Evolutionary conservation across 2,113 vertebrate genomes (phyloP), one percentile per base, ranked within the genome.

Genomic region (Jacana jacana): DNA sequence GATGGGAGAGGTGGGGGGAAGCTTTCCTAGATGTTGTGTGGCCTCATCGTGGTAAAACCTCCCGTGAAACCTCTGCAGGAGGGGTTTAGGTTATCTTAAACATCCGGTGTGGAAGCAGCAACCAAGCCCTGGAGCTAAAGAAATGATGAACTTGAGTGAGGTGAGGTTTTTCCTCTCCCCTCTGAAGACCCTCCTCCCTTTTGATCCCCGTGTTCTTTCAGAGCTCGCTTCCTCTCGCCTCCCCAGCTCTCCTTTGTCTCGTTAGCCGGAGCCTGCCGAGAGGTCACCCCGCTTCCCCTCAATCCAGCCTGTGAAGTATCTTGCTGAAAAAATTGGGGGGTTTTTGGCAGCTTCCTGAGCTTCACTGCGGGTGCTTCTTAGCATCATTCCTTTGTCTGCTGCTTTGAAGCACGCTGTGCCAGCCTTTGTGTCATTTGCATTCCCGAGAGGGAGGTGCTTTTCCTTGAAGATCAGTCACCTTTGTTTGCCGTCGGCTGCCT

Each of bases 31-130:
- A 8, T 14, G 27, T 66, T 60, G 14, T 1, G 5, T 64, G 57
- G 44, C 23, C 44, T 70, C 10, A 24, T 71, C 30, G 25, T 71
- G 57, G 57, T 23, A 60, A 46, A n/a, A 63, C 31, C 24, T 49
- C 46, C 33, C 4, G 1, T 7, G 18, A 44, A 35, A 15, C 27
- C 25, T 49, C 3, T 11, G 15, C 25, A 7, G 3, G 12, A 46
- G 31, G 25, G 7, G 6, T 33, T 2, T 52, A 2, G 3, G 0
- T 17, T n/a, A 13, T 30, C 30, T 49, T 61, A 10, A 68, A 37
- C 0, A 5, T 6, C 14, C 10, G 4, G 2, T 7, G 30, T 4
- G 12, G 33, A 55, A 27, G 54, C 4, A 1, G 11, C 23, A 13
- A 1, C 12, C 20, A n/a, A 76, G 49, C 40, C 42, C 11, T 33